Evolutionary conservation across 2,797 vertebrate genomes (phyloP).

Genomic region (Acomys russatus): DNA sequence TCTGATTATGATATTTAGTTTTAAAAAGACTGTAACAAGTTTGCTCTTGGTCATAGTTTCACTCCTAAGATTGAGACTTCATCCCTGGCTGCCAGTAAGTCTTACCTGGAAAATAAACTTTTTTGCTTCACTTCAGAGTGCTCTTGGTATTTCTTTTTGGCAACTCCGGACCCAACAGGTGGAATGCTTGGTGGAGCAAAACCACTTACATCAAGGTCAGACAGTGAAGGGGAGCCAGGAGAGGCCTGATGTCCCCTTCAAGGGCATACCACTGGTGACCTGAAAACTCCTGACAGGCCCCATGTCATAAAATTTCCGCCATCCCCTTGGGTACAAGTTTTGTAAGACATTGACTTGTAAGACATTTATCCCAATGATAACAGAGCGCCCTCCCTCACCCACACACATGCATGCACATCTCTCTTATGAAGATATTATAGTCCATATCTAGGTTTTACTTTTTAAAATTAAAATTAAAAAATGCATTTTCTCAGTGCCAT

Average conservation of each 20-base stretch:
- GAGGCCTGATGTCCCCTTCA: no score
- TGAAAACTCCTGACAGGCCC: neutral
- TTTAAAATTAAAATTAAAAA: neutral
- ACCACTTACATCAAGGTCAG: neutral
- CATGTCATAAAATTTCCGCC: no score
- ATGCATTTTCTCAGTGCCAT: neutral
- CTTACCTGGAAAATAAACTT: no score
- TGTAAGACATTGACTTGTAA: neutral
- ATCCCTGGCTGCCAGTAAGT: no score
- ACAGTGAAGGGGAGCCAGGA: neutral
- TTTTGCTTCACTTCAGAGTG: no score
- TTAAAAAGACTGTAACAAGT: no score
- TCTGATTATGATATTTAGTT: no score
- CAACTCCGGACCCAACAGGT: no score
- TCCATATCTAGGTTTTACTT: neutral
- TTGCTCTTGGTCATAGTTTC: no score
- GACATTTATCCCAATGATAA: neutral
- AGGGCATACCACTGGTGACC: neutral
- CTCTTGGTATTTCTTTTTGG: no score
- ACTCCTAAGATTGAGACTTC: no score
- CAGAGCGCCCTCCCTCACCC: no score
- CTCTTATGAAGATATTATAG: neutral
- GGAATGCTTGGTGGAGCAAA: neutral
- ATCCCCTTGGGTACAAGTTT: neutral
- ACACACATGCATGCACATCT: neutral